Evolutionary conservation across 2,888 invertebrate genomes (phyloP), one percentile per base, ranked within the genome.

Genomic region (Aspidiotus destructor): DNA sequence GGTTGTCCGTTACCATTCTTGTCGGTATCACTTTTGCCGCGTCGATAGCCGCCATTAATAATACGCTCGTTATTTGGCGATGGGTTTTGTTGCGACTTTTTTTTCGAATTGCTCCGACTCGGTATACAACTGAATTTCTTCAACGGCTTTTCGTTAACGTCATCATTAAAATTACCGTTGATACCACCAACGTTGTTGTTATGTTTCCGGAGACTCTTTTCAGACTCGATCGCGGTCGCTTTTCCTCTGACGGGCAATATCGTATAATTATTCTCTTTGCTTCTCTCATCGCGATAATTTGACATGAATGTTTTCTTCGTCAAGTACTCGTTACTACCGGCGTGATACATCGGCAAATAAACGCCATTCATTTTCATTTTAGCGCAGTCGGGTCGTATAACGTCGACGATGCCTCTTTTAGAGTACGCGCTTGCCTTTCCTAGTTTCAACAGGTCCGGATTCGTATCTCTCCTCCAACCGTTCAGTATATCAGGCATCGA

Each of bases 401-500:
- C 28, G 48, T 48, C 48, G 11, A 48, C 11, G 11, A n/a, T 48
- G 48, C 48, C n/a, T 11, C 48, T n/a, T n/a, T 48, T 41, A 2
- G 10, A n/a, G n/a, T n/a, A 48, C 48, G n/a, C 48, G 48, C 10
- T 6, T 10, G 13, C n/a, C 2, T 15, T 42, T 13, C 41, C 52
- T 44, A 69, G 28, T 42, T 62, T 69, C 42, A 69, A 44, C 54
- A 69, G 48, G 57, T 69, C 69, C 55, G 69, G 69, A 69, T 69
- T 69, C 60, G 60, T 10, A 16, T 69, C 69, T 41, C 55, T 62
- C 28, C 57, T 62, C 69, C 69, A 62, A 16, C 69, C 69, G 57
- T 57, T 62, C n/a, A 69, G 57, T 17, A 69, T 62, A 28, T 69
- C 69, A 54, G 69, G 69, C 69, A 69, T 69, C 13, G 69, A 69